These are phyloP conservation scores for Pterophyllum scalare DNA, from an alignment of 2,113 vertebrate species.

Conservation along the genomic window DNA sequence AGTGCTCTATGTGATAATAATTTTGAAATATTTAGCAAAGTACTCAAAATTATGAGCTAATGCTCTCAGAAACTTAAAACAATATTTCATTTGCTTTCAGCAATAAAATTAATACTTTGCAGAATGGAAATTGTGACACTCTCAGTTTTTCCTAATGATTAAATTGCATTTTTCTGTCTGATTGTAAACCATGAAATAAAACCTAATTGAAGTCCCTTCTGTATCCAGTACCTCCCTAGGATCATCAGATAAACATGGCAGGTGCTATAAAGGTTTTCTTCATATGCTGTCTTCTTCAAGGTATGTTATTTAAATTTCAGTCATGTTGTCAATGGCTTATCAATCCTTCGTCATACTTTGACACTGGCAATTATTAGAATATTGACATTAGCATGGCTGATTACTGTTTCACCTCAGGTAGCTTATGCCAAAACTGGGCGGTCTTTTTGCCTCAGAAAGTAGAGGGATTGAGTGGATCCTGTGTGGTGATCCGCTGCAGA, in stretches of 20 bases:
- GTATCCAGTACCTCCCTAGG: background rate
- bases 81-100: background rate
- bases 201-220: background rate
- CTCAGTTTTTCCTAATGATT: background rate
- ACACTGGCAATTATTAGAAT: accelerated
- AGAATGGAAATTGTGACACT: background rate
- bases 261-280: slow-evolving; percentile 36
- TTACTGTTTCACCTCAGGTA: slow-evolving; percentile 42
- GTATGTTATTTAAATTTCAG: slow-evolving; percentile 21
- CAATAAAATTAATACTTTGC: background rate
- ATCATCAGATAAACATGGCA: slow-evolving; percentile 40
- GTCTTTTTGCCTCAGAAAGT: slow-evolving; percentile 51
- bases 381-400: background rate
- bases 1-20: too few species aligned
- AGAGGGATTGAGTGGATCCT: slow-evolving; percentile 64
- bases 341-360: background rate
- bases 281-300: slow-evolving; percentile 59
- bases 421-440: slow-evolving; percentile 38
- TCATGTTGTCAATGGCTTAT: background rate
- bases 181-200: background rate
- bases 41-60: too few species aligned
- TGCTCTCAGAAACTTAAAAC: background rate
- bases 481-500: slow-evolving; percentile 62
- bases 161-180: background rate
- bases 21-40: too few species aligned